Base-by-base conservation (phyloP, 2,888 invertebrate species). In the Frankliniella fusca region DNA sequence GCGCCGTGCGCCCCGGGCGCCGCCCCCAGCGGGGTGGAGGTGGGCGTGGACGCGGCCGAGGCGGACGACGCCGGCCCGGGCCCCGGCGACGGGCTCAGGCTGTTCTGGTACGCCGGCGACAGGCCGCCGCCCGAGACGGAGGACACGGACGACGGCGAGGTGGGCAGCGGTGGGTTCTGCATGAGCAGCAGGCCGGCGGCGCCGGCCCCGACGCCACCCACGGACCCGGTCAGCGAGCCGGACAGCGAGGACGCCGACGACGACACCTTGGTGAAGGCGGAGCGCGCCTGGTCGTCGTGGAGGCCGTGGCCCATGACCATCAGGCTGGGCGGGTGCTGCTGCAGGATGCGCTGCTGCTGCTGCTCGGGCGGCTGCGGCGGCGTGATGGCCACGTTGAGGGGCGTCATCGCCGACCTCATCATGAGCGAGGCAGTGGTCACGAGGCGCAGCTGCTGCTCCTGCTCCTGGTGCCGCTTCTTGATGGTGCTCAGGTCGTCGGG, bases 181-280 rank as follows among this genome's bases (percentile, higher is more conserved):
- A 76, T 81, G 23, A 84, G 81, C 49, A 83, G 79, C 11, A 81
- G 84, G 83, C 48, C 82, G 70, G 82, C 81, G n/a, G 18, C 82
- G 82, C n/a, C n/a, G n/a, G n/a, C n/a, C n/a, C n/a, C n/a, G n/a
- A n/a, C n/a, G 38, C 38, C 38, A 5, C 38, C 38, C 38, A 38
- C 5, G 38, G 38, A 5, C 38, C 80, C 83, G 54, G 54, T 82
- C 18, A 82, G 79, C 48, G 49, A 61, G 20, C 81, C 61, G 10
- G 83, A 23, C 23, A 83, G 80, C n/a, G 81, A 82, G 54, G 83
- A 84, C 48, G 82, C 83, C 48, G 84, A 81, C 50, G 84, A 85
- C 84, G 88, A 89, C 83, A 96, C 95, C 90, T 96, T 96, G 0
- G 95, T 96, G 86, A 96, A 96, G 11, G 96, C 96, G 89, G 86